phyloP scores from a whole-genome alignment of 2,797 vertebrate species.

The Sebastes ruberrimus region DNA sequence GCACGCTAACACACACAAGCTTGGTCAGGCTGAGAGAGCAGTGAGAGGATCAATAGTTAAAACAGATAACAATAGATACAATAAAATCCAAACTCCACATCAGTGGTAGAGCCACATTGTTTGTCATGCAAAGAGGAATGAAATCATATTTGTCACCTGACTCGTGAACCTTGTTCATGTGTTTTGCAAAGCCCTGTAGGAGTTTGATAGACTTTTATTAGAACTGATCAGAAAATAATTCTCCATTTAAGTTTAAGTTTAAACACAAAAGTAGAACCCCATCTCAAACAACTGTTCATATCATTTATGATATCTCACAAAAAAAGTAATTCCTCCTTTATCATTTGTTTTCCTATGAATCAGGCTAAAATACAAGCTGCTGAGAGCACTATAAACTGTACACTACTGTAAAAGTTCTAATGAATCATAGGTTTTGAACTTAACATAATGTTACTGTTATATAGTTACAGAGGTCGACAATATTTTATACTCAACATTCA shows the following conservation, averaged over 20 bases:
- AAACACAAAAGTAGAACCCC: background rate
- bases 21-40: background rate
- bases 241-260: background rate
- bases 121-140: slow-evolving; percentile 5
- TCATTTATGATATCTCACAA: too few species aligned
- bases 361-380: background rate
- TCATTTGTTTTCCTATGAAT: too few species aligned
- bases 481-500: slow-evolving; percentile 1
- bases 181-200: slow-evolving; percentile 9
- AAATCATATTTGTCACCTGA: slow-evolving; percentile 5
- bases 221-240: background rate
- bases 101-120: background rate
- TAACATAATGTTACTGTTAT: background rate
- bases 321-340: too few species aligned
- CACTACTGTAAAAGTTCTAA: background rate
- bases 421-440: background rate
- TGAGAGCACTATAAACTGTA: background rate
- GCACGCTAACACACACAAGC: background rate
- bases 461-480: background rate
- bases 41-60: background rate
- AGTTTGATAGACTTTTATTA: background rate
- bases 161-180: background rate
- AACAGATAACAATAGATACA: background rate
- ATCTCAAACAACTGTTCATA: too few species aligned
- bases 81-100: background rate